Evolutionary conservation across 2,797 vertebrate species (phyloP).

Genomic region (Danio kyathit): DNA sequence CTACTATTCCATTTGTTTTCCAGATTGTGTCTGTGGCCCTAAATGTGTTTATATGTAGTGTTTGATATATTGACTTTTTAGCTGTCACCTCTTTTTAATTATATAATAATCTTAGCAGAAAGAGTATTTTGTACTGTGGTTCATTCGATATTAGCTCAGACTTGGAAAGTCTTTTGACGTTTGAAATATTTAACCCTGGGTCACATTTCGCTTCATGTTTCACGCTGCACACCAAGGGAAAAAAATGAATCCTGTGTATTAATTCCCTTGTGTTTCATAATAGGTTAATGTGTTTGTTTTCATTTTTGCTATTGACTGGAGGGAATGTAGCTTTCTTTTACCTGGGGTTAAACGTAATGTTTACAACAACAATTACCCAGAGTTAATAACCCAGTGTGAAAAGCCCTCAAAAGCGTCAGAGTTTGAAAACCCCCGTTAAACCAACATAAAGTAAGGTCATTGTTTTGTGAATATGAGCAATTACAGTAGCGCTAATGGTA

Average conservation of each 20-base stretch:
- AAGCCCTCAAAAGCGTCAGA: background rate
- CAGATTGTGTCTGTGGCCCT: background rate
- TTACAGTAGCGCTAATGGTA: background rate
- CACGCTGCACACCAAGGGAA: too few relatives aligned
- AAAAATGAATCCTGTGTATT: too few relatives aligned
- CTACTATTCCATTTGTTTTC: constrained; percentile 1
- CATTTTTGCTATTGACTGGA: too few relatives aligned
- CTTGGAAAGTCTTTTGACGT: background rate
- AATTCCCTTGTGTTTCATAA: too few relatives aligned
- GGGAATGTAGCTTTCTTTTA: too few relatives aligned
- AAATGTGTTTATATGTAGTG: constrained; percentile 18
- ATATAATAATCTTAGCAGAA: constrained; percentile 29
- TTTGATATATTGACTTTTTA: background rate
- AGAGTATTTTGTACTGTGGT: constrained; percentile 11
- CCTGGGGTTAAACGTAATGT: too few relatives aligned
- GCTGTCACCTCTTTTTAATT: background rate
- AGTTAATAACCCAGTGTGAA: too few relatives aligned
- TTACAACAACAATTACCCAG: too few relatives aligned
- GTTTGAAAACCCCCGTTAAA: constrained; percentile 15
- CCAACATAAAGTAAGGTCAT: background rate
- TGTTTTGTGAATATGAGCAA: background rate
- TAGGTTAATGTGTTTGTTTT: too few relatives aligned
- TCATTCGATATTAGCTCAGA: constrained; percentile 18
- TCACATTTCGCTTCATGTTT: too few relatives aligned
- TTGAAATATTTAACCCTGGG: too few relatives aligned